phyloP scores from a whole-genome alignment of 2,888 invertebrate species.

The Ennomos fuscantarius region DNA sequence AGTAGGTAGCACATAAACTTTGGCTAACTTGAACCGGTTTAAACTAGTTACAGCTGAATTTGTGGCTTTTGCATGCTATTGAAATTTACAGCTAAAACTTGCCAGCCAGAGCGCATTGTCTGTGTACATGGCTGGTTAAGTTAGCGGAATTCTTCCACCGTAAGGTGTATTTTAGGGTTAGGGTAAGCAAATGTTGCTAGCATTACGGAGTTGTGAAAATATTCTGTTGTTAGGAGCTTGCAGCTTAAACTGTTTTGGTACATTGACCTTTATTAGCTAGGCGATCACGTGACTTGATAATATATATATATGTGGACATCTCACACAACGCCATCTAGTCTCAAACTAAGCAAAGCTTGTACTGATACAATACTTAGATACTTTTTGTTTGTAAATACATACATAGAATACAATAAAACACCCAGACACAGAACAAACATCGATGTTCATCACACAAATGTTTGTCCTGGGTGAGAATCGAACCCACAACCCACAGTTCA shows the following conservation, averaged over 20 bases:
- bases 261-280: too few relatives aligned
- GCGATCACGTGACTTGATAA: too few relatives aligned
- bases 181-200: conserved; percentile 22
- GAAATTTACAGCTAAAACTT: conserved; percentile 79
- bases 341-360: too few relatives aligned
- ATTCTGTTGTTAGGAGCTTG: conserved; percentile 1
- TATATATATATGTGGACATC: too few relatives aligned
- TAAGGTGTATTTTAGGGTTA: conserved; percentile 36
- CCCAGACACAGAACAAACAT: too few relatives aligned
- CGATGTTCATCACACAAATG: too few relatives aligned
- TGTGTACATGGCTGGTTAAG: conserved; percentile 49
- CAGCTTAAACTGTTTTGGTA: neutral
- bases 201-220: conserved; percentile 19
- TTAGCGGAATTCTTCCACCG: conserved; percentile 46
- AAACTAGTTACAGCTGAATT: conserved; percentile 70
- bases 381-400: too few relatives aligned
- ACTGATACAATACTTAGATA: too few relatives aligned
- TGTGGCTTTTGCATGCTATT: conserved; percentile 78
- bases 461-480: too few relatives aligned
- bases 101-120: conserved; percentile 59
- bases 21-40: conserved; percentile 67
- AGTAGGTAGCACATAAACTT: conserved; percentile 55
- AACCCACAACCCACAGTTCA: too few relatives aligned
- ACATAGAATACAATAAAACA: too few relatives aligned
- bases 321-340: too few relatives aligned